These are phyloP conservation scores for Myotis pilosus DNA, from an alignment of 2,797 vertebrate genomes.

Conservation along the genomic window DNA sequence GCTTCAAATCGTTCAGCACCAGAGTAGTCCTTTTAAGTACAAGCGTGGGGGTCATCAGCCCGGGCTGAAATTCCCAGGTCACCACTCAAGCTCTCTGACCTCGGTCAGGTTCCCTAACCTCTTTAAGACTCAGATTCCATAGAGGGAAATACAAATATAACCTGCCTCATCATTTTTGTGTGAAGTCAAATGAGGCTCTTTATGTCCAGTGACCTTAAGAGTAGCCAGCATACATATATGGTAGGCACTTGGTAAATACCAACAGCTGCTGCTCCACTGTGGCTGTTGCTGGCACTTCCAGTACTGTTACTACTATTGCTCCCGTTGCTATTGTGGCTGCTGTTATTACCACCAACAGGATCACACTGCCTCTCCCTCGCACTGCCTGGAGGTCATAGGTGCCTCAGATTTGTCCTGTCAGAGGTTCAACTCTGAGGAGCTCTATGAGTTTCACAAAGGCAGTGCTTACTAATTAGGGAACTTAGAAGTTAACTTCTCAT, in stretches of 20 bases:
- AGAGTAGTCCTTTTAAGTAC: not conserved
- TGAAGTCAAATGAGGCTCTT: not conserved
- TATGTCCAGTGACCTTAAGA: not conserved
- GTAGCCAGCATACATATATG: not conserved
- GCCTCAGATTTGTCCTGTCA: not conserved
- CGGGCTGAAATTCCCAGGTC: not conserved
- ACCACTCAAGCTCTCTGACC: not conserved
- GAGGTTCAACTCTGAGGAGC: not conserved
- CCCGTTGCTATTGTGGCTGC: not conserved
- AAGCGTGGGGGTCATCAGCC: not conserved
- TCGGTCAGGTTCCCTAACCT: not conserved
- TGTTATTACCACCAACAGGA: not conserved
- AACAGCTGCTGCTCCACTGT: not conserved
- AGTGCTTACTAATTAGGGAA: not conserved
- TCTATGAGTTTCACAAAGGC: slow-evolving; percentile 21
- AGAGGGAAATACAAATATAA: not conserved
- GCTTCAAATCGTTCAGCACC: not conserved
- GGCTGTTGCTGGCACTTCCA: not conserved
- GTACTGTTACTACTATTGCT: not conserved
- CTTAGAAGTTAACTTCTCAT: slow-evolving; percentile 16
- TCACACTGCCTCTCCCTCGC: no score
- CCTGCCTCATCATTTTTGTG: not conserved
- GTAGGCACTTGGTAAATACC: not conserved
- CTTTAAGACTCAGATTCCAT: not conserved
- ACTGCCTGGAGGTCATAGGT: not conserved